Evolutionary conservation across 1,140 invertebrate genomes (phyloP), one percentile per base, ranked within the genome.

Genomic region (Danaus melanippus): DNA sequence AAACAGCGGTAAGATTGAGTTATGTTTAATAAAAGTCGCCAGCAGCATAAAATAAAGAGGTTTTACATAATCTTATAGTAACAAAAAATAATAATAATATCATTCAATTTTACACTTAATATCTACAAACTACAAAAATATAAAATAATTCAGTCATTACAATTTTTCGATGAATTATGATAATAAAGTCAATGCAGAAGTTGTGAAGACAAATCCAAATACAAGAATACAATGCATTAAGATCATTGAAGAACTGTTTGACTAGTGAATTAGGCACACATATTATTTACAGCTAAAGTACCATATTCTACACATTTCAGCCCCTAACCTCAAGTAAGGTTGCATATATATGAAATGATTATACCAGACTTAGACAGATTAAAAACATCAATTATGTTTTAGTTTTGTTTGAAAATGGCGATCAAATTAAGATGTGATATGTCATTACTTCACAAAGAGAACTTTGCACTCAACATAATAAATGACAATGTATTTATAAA

Each of bases 81-180:
- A 32, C 5, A 32, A 49, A 12, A 32, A 12, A 49, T 12, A 41
- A 6, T 49, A 40, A 41, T 42, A 42, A 50, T 42, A 50, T 10
- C 41, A 50, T 50, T 42, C 42, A 42, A 50, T 42, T 7, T 46
- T 45, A 53, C 10, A 51, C 45, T 40, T 39, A 53, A 6, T 46
- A 40, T 56, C 21, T 56, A 56, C 21, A 47, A 45, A 11, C 50
- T 56, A 56, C 50, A 56, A 56, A 56, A 56, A 56, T 56, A 56
- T 41, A 56, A 56, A 56, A 56, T 47, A 48, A 50, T 50, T 56
- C 54, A 56, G 54, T 56, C 54, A 56, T 45, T 50, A 12, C 41
- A 50, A 12, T 45, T 56, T 21, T 48, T 49, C 11, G 12, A 42
- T 55, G 17, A 43, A 41, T 55, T 49, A 42, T 21, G 41, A 47